Conservation (phyloP, 2,888 invertebrate species). For the Gonocerus acuteangulatus region DNA sequence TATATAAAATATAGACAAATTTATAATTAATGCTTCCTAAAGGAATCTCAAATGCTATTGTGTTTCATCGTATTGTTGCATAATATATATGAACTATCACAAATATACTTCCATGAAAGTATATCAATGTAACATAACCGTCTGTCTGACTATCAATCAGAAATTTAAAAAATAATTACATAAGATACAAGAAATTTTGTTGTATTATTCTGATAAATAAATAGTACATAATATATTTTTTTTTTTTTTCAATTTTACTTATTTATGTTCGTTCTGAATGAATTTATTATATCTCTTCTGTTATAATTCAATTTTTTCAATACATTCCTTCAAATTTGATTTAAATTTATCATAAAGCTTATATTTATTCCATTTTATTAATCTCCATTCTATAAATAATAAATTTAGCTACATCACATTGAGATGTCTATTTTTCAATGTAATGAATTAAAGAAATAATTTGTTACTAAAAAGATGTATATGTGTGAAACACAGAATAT, state of each 20-base stretch:
- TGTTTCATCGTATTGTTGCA: constrained; percentile 18
- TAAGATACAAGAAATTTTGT: constrained; percentile 14
- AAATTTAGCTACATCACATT: not conserved
- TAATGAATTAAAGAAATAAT: not conserved
- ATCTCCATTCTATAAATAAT: not conserved
- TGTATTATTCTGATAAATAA: constrained; percentile 3
- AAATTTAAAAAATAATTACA: constrained; percentile 8
- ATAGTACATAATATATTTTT: not conserved
- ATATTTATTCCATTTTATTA: not conserved
- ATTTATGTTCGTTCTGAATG: not conserved
- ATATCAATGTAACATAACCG: constrained; percentile 24
- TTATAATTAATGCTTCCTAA: constrained; percentile 33
- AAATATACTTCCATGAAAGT: constrained; percentile 20
- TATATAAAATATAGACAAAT: constrained; percentile 24
- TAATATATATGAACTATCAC: constrained; percentile 2
- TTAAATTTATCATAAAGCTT: not conserved
- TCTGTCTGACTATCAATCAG: constrained; percentile 21
- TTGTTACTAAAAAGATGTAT: constrained; percentile 1
- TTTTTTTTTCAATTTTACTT: not conserved
- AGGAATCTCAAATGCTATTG: constrained; percentile 33
- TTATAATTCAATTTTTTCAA: not conserved
- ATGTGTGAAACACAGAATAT: constrained; percentile 9
- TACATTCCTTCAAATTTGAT: not conserved
- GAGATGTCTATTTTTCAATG: constrained; percentile 1
- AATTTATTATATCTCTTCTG: not conserved